Evolutionary conservation across 2,797 vertebrate species (phyloP), one percentile per base, ranked within the genome.

Genomic region (Urocyon cinereoargenteus): DNA sequence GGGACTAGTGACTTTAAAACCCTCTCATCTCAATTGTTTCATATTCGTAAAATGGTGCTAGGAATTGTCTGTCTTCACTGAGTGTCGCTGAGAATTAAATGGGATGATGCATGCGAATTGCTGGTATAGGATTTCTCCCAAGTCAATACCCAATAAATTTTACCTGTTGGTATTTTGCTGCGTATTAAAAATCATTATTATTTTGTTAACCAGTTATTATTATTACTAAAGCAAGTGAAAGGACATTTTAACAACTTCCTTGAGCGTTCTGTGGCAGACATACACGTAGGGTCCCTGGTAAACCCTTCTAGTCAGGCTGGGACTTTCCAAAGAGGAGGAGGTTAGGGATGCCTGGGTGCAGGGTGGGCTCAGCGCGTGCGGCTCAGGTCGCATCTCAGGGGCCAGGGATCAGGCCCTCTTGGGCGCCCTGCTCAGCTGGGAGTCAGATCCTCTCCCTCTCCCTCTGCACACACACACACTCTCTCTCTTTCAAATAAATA

Each of bases 71-170:
- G 57, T 82, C 26, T 95, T 93, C n/a, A 62, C 40, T 62, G 66
- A 90, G 40, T 45, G 53, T 5, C 31, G 12, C 66, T 90, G 59
- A 64, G 6, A 92, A 81, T 59, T 73, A 85, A 87, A 75, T 18
- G n/a, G 59, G 21, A 78, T 9, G 18, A 81, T 77, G 51, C 11
- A 18, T 40, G 19, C 5, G 3, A 75, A 92, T 45, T 75, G 18
- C 62, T 77, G 40, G 28, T 40, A 79, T 9, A 36, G 10, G 15
- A 3, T 14, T 88, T 83, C 62, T 88, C 28, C 26, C 11, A 16
- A 83, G 68, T 66, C 64, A 96, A 86, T 73, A 34, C n/a, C 61
- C 53, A 92, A 40, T 59, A 45, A 64, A 82, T 93, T 24, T 84
- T 87, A 72, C 28, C 22, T 68, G 45, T 22, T 2, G 0, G 6